Conservation (phyloP, 2,113 vertebrate genomes). For the Phyllostomus discolor region DNA sequence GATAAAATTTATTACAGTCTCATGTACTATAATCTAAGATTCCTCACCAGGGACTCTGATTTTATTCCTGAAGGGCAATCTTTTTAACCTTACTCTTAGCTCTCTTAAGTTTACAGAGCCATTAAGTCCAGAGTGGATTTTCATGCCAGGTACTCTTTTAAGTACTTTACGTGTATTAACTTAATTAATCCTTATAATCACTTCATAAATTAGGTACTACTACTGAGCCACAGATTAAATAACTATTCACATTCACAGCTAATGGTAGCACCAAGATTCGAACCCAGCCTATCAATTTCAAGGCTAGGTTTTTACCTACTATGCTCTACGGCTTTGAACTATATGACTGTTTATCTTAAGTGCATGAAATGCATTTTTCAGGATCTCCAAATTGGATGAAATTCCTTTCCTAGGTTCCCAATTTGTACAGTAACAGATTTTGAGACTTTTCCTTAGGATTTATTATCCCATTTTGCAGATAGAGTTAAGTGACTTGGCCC, state of each 20-base stretch:
- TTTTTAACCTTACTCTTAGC: background rate
- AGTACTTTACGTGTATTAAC: background rate
- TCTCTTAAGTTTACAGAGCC: background rate
- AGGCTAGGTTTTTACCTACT: conserved; percentile 7
- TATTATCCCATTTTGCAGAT: conserved; percentile 34
- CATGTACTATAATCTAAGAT: background rate
- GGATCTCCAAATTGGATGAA: background rate
- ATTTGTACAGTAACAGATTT: background rate
- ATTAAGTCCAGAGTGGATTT: conserved; percentile 23
- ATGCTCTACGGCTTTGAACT: conserved; percentile 20
- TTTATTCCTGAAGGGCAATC: background rate
- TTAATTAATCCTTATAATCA: conserved; percentile 40
- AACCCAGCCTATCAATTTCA: background rate
- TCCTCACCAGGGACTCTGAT: background rate
- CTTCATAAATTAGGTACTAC: conserved; percentile 29
- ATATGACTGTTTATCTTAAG: conserved; percentile 11
- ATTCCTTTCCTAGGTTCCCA: background rate
- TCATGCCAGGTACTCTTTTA: conserved; percentile 8
- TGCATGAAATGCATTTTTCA: conserved; percentile 32
- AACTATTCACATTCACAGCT: background rate
- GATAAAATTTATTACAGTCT: background rate
- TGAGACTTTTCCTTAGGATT: background rate
- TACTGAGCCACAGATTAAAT: conserved; percentile 17
- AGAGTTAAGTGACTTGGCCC: conserved; percentile 17
- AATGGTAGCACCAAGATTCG: background rate